Conservation (phyloP, 2,113 vertebrate species). For the Ophthalmolycus amberensis region DNA sequence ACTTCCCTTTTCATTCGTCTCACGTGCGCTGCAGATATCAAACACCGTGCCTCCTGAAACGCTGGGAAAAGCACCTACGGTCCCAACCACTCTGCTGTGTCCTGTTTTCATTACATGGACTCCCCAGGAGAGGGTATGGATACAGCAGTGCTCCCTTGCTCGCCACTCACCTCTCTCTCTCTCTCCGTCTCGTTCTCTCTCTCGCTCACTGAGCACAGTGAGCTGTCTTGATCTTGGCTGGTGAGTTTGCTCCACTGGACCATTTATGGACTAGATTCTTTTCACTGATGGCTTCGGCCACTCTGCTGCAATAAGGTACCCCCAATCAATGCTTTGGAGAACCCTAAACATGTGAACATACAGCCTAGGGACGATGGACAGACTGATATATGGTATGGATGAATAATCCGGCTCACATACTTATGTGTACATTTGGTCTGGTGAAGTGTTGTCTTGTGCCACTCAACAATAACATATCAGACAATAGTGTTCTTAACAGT, state of each 20-base stretch:
- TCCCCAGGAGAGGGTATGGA: slow-evolving; percentile 57
- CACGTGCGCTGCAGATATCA: slow-evolving; percentile 40
- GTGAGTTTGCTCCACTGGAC: slow-evolving; percentile 56
- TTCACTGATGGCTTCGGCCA: slow-evolving; percentile 32
- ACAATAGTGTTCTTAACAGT: not conserved
- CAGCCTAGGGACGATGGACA: not conserved
- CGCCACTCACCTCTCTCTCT: slow-evolving; percentile 14
- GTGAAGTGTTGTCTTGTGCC: not conserved
- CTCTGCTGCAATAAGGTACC: slow-evolving; percentile 9
- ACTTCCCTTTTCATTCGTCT: slow-evolving; percentile 41
- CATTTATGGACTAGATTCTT: slow-evolving; percentile 52
- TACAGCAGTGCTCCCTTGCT: slow-evolving; percentile 26
- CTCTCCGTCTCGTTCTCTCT: slow-evolving; percentile 4
- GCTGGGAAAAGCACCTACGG: slow-evolving; percentile 48
- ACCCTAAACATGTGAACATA: not conserved
- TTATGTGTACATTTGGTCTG: not conserved
- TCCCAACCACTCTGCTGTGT: slow-evolving; percentile 56
- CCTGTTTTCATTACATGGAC: slow-evolving; percentile 65
- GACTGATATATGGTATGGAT: not conserved
- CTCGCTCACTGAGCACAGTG: slow-evolving; percentile 53
- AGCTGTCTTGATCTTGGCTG: slow-evolving; percentile 52
- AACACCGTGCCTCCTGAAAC: slow-evolving; percentile 35
- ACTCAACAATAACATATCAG: not conserved
- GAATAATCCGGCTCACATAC: no score
- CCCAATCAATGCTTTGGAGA: slow-evolving; percentile 25